phyloP scores from a whole-genome alignment of 2,888 invertebrate species.

The Zaprionus bogoriensis region DNA sequence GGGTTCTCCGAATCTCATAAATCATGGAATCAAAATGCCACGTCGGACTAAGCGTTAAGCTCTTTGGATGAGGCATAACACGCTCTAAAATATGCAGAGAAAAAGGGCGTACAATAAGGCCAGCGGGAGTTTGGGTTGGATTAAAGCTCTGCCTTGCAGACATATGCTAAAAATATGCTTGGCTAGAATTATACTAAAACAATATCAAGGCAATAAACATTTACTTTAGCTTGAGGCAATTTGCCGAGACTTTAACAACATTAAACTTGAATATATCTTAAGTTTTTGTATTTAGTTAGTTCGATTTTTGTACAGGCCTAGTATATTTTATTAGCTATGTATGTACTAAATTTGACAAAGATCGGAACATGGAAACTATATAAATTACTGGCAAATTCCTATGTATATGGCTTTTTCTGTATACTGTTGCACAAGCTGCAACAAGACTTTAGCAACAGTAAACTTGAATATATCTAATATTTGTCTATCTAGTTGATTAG shows the following conservation, averaged over 20 bases:
- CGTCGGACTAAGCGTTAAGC: constrained; percentile 69
- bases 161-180: not conserved
- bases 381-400: no score
- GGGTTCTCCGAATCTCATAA: constrained; percentile 60
- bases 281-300: no score
- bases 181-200: not conserved
- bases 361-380: not conserved
- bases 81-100: constrained; percentile 66
- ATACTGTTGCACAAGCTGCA: no score
- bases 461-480: no score
- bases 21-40: constrained; percentile 76
- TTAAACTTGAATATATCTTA: not conserved
- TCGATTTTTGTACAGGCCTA: no score
- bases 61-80: constrained; percentile 65
- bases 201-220: not conserved
- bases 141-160: not conserved
- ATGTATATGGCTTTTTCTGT: no score
- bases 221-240: not conserved
- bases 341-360: not conserved
- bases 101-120: constrained; percentile 17
- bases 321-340: no score
- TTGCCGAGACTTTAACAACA: not conserved
- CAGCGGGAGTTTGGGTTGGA: not conserved
- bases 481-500: no score
- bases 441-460: no score